Evolutionary conservation across 2,888 invertebrate genomes (phyloP), one percentile per base, ranked within the genome.

Genomic region (Odontocolon sp.): DNA sequence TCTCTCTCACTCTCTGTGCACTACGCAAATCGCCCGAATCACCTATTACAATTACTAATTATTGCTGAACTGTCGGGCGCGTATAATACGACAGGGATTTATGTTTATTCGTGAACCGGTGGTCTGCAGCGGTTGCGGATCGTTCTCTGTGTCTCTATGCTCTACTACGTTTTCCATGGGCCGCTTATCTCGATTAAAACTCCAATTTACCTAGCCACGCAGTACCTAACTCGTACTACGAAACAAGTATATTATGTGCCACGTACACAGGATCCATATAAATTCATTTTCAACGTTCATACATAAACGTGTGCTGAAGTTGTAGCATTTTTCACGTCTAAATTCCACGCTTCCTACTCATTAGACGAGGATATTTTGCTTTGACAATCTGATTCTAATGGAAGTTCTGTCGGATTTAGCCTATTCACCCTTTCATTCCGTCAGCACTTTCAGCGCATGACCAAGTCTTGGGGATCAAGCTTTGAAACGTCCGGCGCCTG

Each of bases 1-100:
- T 42, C 33, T 23, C 42, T 61, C 64, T 42, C 54, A 11, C 3
- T 16, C 28, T 18, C 42, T 16, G 21, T 76, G 56, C 67, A 56
- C 42, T 59, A 61, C 59, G 76, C 70, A 71, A 76, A 82, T 71
- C 71, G 78, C 68, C 76, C 71, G 75, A 77, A 79, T 78, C 77
- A 76, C 83, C 83, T 83, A 87, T 86, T 87, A 86, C 84, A 86
- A 87, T 87, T 87, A 87, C 87, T 87, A 87, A 88, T 87, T 87
- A 85, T 83, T 63, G 81, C 66, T 78, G 69, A 77, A 69, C 71
- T 71, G 79, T 76, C 77, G 47, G 71, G 64, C 66, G 66, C 61
- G 77, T 78, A 77, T 78, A 73, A 79, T 80, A 66, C 78, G 73
- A 74, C 78, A 42, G 36, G 67, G 71, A 79, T 79, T 79, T 77